Base-by-base conservation (phyloP, 2,113 vertebrate species). In the Prochilodus magdalenae region DNA sequence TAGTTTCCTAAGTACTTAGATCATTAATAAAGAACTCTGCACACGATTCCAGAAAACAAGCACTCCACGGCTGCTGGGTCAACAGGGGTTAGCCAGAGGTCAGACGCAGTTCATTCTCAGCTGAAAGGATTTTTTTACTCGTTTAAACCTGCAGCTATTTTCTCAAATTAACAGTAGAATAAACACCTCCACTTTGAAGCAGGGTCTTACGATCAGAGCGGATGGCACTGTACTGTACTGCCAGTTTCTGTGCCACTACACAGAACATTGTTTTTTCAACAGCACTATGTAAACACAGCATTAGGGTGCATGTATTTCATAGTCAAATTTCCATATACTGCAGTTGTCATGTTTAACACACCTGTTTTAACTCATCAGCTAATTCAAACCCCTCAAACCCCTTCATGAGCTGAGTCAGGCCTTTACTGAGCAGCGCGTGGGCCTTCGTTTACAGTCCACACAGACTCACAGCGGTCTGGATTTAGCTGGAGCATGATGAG, bases 11-110 rank as follows among this genome's bases (percentile, higher is more conserved):
- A 87, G 59, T 84, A 87, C 72, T 67, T 71, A 62, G 63, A 69
- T 84, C 80, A 70, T 89, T 89, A 89, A 84, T 81, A 67, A 90
- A 85, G 59, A 82, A 83, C 20, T 7, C 53, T 57, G 53, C 4
- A 83, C 80, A 84, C 84, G 83, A 88, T 89, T 55, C 88, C 87
- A 85, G 83, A 80, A 75, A n/a, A 22, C 18, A 79, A 75, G 59
- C 89, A 82, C 85, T 65, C 13, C 80, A 80, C 62, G 18, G 18
- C 80, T 86, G 72, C 85, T 71, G 53, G 73, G 87, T 86, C 86
- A 78, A 59, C 73, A 44, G 11, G 33, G 36, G 66, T 36, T 36
- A 60, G 36, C 22, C 13, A 44, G 66, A 53, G 67, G 78, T 73
- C 79, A 78, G 85, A 84, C 82, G 82, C 77, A 82, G 73, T 88